phyloP scores from a whole-genome alignment of 2,888 invertebrate species.

The Corythucha ciliata region DNA sequence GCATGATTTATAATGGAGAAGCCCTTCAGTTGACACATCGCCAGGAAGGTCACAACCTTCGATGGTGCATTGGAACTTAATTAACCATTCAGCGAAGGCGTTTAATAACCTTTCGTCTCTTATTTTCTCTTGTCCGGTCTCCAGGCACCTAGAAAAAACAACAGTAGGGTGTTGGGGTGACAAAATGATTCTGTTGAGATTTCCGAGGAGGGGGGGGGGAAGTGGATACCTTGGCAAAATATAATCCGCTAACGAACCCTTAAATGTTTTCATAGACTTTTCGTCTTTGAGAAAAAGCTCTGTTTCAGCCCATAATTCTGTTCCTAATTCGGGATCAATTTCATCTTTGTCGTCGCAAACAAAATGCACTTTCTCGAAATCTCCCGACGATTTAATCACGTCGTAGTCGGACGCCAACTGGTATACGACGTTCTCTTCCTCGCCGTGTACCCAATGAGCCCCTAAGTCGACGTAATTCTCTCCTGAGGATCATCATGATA shows the following conservation, averaged over 20 bases:
- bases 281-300: constrained; percentile 9
- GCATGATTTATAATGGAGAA: constrained; percentile 55
- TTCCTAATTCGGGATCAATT: constrained; percentile 18
- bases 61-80: constrained; percentile 45
- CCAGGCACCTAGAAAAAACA: constrained; percentile 7
- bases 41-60: constrained; percentile 57
- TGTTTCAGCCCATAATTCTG: constrained; percentile 14
- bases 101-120: constrained; percentile 27
- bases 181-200: too few relatives aligned
- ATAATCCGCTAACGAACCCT: constrained; percentile 16
- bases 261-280: neutral
- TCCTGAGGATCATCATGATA: too few relatives aligned
- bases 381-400: constrained; percentile 19
- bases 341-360: constrained; percentile 24
- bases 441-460: constrained; percentile 73
- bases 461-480: constrained; percentile 58
- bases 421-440: constrained; percentile 52
- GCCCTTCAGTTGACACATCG: constrained; percentile 56
- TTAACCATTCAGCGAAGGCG: constrained; percentile 52
- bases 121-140: constrained; percentile 9
- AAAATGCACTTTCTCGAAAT: constrained; percentile 23
- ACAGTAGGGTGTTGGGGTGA: too few relatives aligned
- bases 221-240: neutral
- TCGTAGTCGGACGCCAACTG: constrained; percentile 36
- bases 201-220: neutral